Evolutionary conservation across 35 echinoderm and acorn worm species (phyloP), one percentile per base, ranked within the genome.

Genomic region (Diadema setosum): DNA sequence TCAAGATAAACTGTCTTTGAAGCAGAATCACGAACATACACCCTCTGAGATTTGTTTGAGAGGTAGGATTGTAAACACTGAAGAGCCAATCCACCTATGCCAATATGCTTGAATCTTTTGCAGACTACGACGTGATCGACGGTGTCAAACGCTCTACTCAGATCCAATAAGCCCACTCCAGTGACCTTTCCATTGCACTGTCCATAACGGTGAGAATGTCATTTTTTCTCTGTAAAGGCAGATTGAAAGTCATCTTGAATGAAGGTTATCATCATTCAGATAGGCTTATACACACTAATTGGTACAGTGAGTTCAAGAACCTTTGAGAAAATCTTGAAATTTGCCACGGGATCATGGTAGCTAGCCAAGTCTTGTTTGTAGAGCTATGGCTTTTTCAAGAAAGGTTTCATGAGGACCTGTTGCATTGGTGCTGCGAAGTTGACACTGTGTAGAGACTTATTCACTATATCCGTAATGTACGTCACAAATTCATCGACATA

Each of bases 271-370:
- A 23, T 94, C 42, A 23, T 60, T 85, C 20, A 94, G 63, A 59
- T 50, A 73, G 9, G n/a, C 44, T 42, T 80, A 16, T n/a, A n/a
- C 11, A 94, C 40, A 42, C 83, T 86, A 81, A 57, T 65, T 21
- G 41, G 69, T 17, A 85, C 46, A 20, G 82, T 40, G 7, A 40
- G 83, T 82, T 92, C 90, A 80, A 92, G 59, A 88, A 94, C 63
- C 60, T 90, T 90, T 2, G 46, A 69, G 46, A 90, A 26, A 44
- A 85, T 89, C 67, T 83, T 90, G 27, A 94, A 82, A 69, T 90
- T 94, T 18, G n/a, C 88, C 69, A 94, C 87, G 50, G 92, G 87
- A 43, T n/a, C n/a, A n/a, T 87, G 87, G 61, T 93, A 94, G 58
- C 81, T 94, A 43, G 82, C 43, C 44, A 94, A 89, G 18, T 85